Evolutionary conservation across 2,113 vertebrate genomes (phyloP), one percentile per base, ranked within the genome.

Genomic region (Nanger granti): DNA sequence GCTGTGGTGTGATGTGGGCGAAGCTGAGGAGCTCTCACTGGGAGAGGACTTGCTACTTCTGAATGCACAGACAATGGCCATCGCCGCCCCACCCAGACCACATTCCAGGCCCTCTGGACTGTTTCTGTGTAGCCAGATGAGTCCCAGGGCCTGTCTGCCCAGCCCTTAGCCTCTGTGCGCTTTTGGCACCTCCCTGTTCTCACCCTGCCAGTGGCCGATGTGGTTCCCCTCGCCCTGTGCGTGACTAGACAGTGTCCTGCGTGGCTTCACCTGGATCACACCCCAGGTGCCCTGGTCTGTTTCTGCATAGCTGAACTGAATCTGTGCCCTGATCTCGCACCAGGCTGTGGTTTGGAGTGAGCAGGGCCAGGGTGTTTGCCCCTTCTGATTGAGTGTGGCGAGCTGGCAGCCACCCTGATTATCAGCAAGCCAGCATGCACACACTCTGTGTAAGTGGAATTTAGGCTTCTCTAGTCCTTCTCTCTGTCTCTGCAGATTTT

Each of bases 71-170:
- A 24, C 31, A 22, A 0, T n/a, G 82, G 49, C 49, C 49, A 54
- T 84, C 2, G 11, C 82, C 0, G 10, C 31, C 31, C 31, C 49
- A 12, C 82, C 49, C 2, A 22, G 49, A 34, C 82, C 2, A 13
- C 82, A 24, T 84, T 54, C 82, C 31, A 84, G 18, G 49, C 49
- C 49, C 31, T 84, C 82, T 34, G 31, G 31, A 34, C 80, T 22
- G 31, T 83, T 8, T 83, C 49, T 83, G 49, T 83, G 80, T 13
- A 83, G 80, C 80, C 54, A 54, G 80, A 54, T n/a, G 29, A 83
- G 49, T 54, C 5, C 49, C 18, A n/a, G 80, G 49, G 80, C 31
- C 80, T n/a, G 49, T 54, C 49, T n/a, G 31, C 49, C 80, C 10
- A 22, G 49, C 31, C 17, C 49, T 83, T 54, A 34, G 49, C 82